These are phyloP conservation scores for Cercocebus atys DNA, from an alignment of 2,113 vertebrate genomes.

Conservation along the genomic window DNA sequence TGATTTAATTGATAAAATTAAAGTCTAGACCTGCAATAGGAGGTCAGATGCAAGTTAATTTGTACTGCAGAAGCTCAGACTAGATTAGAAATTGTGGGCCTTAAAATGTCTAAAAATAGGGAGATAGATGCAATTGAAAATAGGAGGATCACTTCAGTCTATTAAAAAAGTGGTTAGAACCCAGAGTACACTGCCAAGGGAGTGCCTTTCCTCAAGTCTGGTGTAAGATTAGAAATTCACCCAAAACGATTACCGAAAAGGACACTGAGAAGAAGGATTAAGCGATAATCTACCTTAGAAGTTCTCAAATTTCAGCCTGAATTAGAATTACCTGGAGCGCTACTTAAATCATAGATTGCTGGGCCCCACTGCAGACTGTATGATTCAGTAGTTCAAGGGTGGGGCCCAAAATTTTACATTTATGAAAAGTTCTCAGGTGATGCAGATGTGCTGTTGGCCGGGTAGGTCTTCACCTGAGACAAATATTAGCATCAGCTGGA, in stretches of 20 bases:
- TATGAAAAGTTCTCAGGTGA: not conserved
- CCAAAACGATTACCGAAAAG: not conserved
- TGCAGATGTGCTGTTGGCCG: not conserved
- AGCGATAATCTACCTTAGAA: not conserved
- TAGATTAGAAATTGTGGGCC: not conserved
- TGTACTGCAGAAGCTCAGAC: not conserved
- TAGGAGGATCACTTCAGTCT: not conserved
- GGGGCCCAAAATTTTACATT: not conserved
- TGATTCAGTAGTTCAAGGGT: not conserved
- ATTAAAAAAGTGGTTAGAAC: not conserved
- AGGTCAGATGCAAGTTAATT: not conserved
- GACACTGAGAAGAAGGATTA: not conserved
- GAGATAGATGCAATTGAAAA: not conserved
- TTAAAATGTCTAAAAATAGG: not conserved
- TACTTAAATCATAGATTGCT: not conserved
- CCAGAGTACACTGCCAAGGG: not conserved
- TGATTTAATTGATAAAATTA: not conserved
- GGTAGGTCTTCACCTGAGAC: not conserved
- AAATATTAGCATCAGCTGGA: not conserved
- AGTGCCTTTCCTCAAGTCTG: not conserved
- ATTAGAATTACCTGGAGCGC: not conserved
- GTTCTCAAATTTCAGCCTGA: not conserved
- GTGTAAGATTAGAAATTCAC: not conserved
- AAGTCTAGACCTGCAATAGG: not conserved
- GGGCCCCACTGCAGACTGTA: not conserved